A percentile compares a stretch with the other conserved stretches of the same genome.
Conservation (phyloP, 2,888 invertebrate genomes). For the Phortica okadai region DNA sequence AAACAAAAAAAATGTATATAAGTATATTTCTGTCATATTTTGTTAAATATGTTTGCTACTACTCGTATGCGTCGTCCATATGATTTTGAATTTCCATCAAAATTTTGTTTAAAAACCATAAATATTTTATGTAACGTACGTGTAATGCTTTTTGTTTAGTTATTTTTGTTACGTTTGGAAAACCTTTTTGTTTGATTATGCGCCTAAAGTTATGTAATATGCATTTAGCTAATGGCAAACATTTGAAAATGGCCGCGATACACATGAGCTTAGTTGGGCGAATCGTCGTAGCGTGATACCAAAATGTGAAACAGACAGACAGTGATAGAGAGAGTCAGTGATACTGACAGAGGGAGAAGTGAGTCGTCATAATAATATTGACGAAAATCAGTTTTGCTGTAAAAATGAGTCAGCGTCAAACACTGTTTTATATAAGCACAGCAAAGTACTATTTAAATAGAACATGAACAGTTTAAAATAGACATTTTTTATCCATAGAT, state of each 20-base stretch:
- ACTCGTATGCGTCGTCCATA: no score
- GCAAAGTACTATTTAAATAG: no score
- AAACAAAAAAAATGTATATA: neutral
- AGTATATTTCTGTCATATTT: neutral
- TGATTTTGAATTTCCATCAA: neutral
- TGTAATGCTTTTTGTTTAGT: slow-evolving; percentile 8
- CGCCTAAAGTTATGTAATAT: slow-evolving; percentile 28
- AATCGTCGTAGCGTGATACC: neutral
- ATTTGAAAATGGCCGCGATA: neutral
- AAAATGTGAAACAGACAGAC: neutral
- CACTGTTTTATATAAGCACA: no score
- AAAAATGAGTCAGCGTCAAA: no score
- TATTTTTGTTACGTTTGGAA: neutral
- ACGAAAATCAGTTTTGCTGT: neutral
- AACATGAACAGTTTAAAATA: no score
- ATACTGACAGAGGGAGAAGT: neutral
- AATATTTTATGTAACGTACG: slow-evolving; percentile 4
- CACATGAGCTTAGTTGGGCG: slow-evolving; percentile 1
- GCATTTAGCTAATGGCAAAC: slow-evolving; percentile 25
- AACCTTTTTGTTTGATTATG: slow-evolving; percentile 25
- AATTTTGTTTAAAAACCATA: neutral
- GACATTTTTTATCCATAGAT: no score
- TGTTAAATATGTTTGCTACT: neutral
- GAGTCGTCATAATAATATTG: neutral
- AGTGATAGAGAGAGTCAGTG: neutral